These are phyloP conservation scores for Diarsia dahlii DNA, from an alignment of 2,888 invertebrate genomes.

Conservation along the genomic window DNA sequence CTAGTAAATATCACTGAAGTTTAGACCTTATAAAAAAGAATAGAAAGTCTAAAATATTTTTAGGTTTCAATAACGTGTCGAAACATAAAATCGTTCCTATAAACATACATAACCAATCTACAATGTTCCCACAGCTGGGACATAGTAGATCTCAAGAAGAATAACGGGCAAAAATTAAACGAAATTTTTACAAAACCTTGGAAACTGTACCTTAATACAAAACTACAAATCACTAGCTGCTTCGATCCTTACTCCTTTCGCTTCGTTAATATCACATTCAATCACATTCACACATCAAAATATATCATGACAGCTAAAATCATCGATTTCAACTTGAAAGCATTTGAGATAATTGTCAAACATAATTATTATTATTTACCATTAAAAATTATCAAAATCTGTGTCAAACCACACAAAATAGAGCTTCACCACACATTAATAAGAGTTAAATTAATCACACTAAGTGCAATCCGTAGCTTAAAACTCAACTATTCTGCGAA, in stretches of 20 bases:
- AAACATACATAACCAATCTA: too few relatives aligned
- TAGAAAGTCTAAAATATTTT: too few relatives aligned
- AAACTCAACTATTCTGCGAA: neutral
- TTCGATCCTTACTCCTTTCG: neutral
- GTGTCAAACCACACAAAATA: neutral
- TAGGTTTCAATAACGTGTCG: too few relatives aligned
- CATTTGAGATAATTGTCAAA: neutral
- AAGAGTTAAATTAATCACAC: neutral
- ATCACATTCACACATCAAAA: neutral
- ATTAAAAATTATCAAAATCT: neutral
- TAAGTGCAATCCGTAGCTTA: constrained; percentile 2
- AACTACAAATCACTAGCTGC: neutral
- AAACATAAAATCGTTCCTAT: too few relatives aligned
- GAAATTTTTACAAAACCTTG: too few relatives aligned
- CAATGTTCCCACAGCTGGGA: too few relatives aligned
- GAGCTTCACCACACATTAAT: neutral
- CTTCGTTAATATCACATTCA: neutral
- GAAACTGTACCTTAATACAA: too few relatives aligned
- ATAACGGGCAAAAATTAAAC: too few relatives aligned
- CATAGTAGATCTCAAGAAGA: too few relatives aligned
- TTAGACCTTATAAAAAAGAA: neutral
- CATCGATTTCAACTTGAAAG: neutral
- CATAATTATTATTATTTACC: too few relatives aligned
- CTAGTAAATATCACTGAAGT: too few relatives aligned
- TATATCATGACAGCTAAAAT: neutral